Evolutionary conservation across 2,797 vertebrate species (phyloP), one percentile per base, ranked within the genome.

Genomic region (Chelonia mydas): DNA sequence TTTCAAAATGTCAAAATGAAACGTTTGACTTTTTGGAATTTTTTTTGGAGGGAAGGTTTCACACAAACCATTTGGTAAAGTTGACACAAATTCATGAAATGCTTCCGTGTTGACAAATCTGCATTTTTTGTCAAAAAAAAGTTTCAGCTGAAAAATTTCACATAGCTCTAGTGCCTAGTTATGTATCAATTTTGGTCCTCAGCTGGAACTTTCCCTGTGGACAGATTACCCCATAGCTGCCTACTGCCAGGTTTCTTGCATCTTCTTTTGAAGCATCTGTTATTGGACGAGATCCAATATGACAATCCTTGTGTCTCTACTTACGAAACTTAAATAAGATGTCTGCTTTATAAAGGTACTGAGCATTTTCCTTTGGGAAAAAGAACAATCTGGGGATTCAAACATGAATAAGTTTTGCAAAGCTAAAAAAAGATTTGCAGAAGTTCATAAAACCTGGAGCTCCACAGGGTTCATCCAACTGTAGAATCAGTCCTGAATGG

Each of bases 391-490:
- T 77, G 41, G 41, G 74, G 25, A 83, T 5, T 55, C 65, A 45
- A 81, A 8, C 1, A 93, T 54, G 92, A 86, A 87, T 50, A 33
- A 0, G 41, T 91, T 90, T 88, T 92, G 61, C 27, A 2, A 11
- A 61, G 95, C 54, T 78, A 84, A 92, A 91, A 84, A 76, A 10
- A 1, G 0, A 68, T 17, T 72, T 89, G 7, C 11, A 88, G 84
- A 85, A 27, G 13, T 49, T 94, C 76, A 89, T 84, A 87, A 95
- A 94, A 86, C 61, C 81, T 91, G 41, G 83, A 91, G 78, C 31
- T 93, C 61, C 37, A 68, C 11, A 72, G 53, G 17, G 27, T 45
- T 96, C 57, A 96, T 89, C 23, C 83, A 91, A 55, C 45, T 87
- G 87, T 31, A 91, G 50, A 90, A 89, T 83, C 3, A 7, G 49